phyloP scores from a whole-genome alignment of 2,888 invertebrate genomes.

The Eurytoma adleriae region DNA sequence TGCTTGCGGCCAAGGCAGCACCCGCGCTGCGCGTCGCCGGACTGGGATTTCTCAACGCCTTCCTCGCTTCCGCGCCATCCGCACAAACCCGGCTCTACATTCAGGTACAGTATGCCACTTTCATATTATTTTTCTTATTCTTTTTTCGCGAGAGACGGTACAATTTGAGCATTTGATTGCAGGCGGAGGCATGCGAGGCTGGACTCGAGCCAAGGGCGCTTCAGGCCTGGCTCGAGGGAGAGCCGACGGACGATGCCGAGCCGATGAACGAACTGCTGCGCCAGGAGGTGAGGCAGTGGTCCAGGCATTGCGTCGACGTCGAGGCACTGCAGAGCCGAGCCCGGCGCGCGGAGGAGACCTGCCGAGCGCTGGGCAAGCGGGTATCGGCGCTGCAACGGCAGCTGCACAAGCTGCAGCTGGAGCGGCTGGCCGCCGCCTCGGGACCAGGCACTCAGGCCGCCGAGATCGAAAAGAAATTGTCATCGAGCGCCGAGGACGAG shows the following conservation, averaged over 20 bases:
- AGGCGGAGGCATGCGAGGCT: slow-evolving; percentile 75
- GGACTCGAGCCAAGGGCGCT: slow-evolving; percentile 72
- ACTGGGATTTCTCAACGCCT: slow-evolving; percentile 89
- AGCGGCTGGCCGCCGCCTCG: slow-evolving; percentile 68
- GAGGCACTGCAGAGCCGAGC: slow-evolving; percentile 85
- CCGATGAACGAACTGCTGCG: slow-evolving; percentile 69
- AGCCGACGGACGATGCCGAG: slow-evolving; percentile 68
- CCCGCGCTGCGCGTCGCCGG: slow-evolving; percentile 84
- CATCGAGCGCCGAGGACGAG: slow-evolving; percentile 90
- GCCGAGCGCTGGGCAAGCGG: slow-evolving; percentile 71
- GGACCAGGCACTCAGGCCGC: slow-evolving; percentile 55
- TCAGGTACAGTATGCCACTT: slow-evolving; percentile 77
- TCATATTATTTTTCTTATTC: neutral
- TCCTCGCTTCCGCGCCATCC: slow-evolving; percentile 86
- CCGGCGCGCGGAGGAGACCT: slow-evolving; percentile 80
- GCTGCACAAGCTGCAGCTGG: slow-evolving; percentile 68
- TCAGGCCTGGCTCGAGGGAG: slow-evolving; percentile 68
- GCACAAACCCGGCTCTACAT: slow-evolving; percentile 88
- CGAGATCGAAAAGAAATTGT: slow-evolving; percentile 69
- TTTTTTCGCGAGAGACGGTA: neutral
- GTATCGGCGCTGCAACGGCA: slow-evolving; percentile 69
- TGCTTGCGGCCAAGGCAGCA: slow-evolving; percentile 86
- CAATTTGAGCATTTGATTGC: neutral
- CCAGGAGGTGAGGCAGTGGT: slow-evolving; percentile 86
- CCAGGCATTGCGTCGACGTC: slow-evolving; percentile 87